phyloP scores from a whole-genome alignment of 2,888 invertebrate genomes.

The Lithosia quadra region DNA sequence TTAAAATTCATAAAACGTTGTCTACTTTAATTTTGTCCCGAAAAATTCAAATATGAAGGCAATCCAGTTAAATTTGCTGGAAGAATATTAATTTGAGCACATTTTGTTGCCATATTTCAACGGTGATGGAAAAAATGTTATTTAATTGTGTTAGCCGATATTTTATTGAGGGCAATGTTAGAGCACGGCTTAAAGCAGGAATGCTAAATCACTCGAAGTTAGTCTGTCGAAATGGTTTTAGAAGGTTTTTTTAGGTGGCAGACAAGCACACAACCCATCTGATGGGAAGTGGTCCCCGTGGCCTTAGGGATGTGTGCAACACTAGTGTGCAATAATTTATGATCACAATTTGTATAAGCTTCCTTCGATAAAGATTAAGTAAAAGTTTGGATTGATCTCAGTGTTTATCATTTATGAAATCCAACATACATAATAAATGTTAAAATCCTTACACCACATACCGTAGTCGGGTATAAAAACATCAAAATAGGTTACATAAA shows the following conservation, averaged over 20 bases:
- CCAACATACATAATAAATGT: too few relatives aligned
- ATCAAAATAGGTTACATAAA: conserved; percentile 8
- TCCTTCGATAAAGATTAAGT: too few relatives aligned
- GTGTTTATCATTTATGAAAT: too few relatives aligned
- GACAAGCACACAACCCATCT: too few relatives aligned
- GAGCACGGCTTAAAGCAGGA: neutral
- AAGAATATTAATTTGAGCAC: conserved; percentile 45
- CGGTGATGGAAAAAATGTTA: neutral
- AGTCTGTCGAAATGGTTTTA: neutral
- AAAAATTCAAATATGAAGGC: conserved; percentile 37
- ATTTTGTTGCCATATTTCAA: conserved; percentile 29
- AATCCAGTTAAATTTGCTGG: conserved; percentile 36
- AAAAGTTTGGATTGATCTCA: too few relatives aligned
- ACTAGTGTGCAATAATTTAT: too few relatives aligned
- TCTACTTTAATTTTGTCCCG: conserved; percentile 37
- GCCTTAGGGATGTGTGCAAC: too few relatives aligned
- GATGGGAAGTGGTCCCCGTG: too few relatives aligned
- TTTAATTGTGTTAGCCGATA: neutral
- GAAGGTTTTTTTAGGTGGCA: too few relatives aligned
- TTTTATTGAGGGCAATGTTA: neutral
- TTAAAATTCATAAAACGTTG: conserved; percentile 49
- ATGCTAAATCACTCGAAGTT: neutral
- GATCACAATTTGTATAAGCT: too few relatives aligned
- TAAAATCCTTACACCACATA: too few relatives aligned
- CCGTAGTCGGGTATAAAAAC: neutral